phyloP scores from a whole-genome alignment of 2,888 invertebrate genomes.

The Ctena decussata region DNA sequence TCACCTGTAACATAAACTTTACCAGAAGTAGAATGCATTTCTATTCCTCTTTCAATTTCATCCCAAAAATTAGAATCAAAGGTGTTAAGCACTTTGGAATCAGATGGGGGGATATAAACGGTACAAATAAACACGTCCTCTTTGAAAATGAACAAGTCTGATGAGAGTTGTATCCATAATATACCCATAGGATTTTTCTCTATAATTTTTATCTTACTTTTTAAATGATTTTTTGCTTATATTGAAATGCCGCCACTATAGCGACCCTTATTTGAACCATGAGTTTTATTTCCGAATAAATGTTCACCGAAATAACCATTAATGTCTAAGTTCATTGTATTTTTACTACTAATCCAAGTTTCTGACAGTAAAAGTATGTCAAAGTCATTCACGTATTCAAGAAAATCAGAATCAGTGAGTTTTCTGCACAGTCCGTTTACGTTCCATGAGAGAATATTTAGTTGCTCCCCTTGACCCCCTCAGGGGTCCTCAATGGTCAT shows the following conservation, averaged over 20 bases:
- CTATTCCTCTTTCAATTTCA: neutral
- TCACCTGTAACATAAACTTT: neutral
- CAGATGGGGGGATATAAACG: conserved; percentile 6
- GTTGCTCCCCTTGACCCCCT: too few relatives aligned
- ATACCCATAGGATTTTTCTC: neutral
- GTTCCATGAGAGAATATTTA: neutral
- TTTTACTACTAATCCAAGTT: too few relatives aligned
- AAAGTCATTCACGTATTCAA: neutral
- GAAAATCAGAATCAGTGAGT: neutral
- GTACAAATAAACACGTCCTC: neutral
- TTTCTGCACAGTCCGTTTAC: neutral
- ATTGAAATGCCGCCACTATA: too few relatives aligned
- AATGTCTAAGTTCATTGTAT: neutral
- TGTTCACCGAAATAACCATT: neutral
- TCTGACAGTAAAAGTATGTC: too few relatives aligned
- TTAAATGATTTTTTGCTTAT: neutral
- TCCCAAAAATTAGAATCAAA: neutral
- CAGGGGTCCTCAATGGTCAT: too few relatives aligned
- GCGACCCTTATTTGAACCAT: too few relatives aligned
- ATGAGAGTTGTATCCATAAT: neutral
- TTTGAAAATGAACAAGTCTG: neutral
- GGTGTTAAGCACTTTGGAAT: neutral
- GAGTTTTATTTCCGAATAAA: neutral
- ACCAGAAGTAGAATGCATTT: neutral
- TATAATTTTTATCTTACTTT: too few relatives aligned